Evolutionary conservation across 1,140 invertebrate genomes (phyloP).

Genomic region (Apis laboriosa): DNA sequence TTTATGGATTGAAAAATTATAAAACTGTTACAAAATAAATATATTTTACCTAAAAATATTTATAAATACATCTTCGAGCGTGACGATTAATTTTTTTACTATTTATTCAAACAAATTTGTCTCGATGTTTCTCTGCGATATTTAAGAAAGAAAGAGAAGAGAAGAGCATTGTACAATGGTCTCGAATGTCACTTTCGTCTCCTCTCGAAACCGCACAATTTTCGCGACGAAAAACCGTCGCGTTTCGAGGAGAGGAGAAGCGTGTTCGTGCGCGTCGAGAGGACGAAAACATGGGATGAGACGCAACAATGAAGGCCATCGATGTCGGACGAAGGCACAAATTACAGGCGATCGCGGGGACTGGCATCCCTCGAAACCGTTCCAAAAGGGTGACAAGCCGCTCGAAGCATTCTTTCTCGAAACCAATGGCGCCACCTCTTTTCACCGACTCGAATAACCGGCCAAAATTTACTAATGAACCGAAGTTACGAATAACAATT

Average conservation of each 20-base stretch:
- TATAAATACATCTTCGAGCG: too few species aligned
- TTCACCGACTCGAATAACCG: too few species aligned
- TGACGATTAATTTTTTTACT: too few species aligned
- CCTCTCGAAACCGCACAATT: not conserved
- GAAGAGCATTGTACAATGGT: too few species aligned
- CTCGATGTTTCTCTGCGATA: too few species aligned
- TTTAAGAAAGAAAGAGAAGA: too few species aligned
- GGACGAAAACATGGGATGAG: slow-evolving; percentile 52
- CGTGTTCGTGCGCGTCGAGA: not conserved
- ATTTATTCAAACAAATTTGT: too few species aligned
- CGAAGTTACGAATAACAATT: too few species aligned
- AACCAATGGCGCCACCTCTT: slow-evolving; percentile 37
- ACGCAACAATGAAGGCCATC: slow-evolving; percentile 72
- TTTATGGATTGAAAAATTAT: too few species aligned
- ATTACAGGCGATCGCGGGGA: slow-evolving; percentile 74
- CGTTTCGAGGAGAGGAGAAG: not conserved
- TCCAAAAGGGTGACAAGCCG: slow-evolving; percentile 72
- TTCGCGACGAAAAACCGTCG: not conserved
- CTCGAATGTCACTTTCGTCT: not conserved
- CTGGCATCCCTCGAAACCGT: slow-evolving; percentile 64
- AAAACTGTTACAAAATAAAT: too few species aligned
- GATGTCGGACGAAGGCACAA: slow-evolving; percentile 71
- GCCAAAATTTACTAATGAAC: too few species aligned
- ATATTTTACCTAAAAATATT: too few species aligned
- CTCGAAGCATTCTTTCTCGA: slow-evolving; percentile 32